Evolutionary conservation across 2,797 vertebrate genomes (phyloP), one percentile per base, ranked within the genome.

Genomic region (Arremon brunneinucha): DNA sequence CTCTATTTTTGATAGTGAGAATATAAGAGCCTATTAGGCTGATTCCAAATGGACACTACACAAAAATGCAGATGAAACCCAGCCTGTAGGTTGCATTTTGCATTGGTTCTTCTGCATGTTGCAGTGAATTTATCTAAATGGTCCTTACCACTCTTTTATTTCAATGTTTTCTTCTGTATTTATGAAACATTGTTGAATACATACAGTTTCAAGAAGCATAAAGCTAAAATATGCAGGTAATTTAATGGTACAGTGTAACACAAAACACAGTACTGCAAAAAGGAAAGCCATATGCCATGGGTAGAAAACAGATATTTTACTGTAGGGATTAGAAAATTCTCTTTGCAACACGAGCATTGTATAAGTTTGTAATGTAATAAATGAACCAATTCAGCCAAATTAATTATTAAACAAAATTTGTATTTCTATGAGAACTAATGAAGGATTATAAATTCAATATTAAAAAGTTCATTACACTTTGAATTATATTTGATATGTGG

Each of bases 371-470:
- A 80, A 67, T 0, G 1, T 34, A 84, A 92, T 37, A 75, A 67
- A 83, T 70, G 56, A 35, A 89, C 15, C 13, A 57, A 70, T 57
- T 77, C 27, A 47, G 6, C 53, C 74, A 62, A 64, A 84, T 37
- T 74, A 65, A 84, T 62, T 93, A 82, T 93, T 90, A 67, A 94
- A 67, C 5, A 79, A 89, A 92, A 89, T 78, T 64, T 85, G 28
- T 3, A 21, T 63, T 88, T 90, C 32, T 70, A 28, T 53, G 67
- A 10, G 68, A 88, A 91, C 35, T 87, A 91, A 94, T 65, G 59
- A 90, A 90, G 62, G 8, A 85, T 85, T 82, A 89, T 41, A 87
- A 89, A 85, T 91, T 74, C 44, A 85, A 12, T 86, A 89, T 89
- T 89, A 27, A 64, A 83, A 94, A 93, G 52, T 80, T 87, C n/a